Evolutionary conservation across 2,113 vertebrate species (phyloP).

Genomic region (Albula glossodonta): DNA sequence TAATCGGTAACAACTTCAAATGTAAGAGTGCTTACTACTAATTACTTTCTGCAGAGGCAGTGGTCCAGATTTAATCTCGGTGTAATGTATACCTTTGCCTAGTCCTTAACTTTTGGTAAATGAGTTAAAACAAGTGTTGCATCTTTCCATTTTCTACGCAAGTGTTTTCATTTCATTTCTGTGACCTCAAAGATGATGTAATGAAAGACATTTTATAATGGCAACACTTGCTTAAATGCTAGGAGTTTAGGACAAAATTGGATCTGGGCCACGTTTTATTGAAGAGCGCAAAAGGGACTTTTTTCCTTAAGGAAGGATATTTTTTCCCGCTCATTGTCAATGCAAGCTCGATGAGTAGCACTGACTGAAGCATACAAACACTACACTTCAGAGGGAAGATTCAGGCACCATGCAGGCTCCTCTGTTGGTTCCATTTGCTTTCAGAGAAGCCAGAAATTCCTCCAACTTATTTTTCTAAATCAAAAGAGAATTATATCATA

Average conservation of each 20-base stretch:
- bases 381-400: neutral
- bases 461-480: neutral
- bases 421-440: neutral
- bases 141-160: neutral
- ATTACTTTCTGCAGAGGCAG: neutral
- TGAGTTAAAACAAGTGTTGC: neutral
- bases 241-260: neutral
- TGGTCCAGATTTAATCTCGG: neutral
- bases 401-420: neutral
- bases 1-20: conserved; percentile 47
- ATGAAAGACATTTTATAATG: conserved; percentile 1
- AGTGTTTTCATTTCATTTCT: neutral
- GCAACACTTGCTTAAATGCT: neutral
- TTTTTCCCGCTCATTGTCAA: neutral
- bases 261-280: neutral
- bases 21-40: conserved; percentile 14
- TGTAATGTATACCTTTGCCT: neutral
- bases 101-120: neutral
- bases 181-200: neutral
- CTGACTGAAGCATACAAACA: neutral
- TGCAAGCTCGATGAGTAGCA: neutral
- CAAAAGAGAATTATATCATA: neutral
- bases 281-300: neutral
- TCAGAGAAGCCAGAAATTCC: neutral
- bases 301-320: neutral